Conservation (phyloP, 2,797 vertebrate species). For the Mus minutoides region DNA sequence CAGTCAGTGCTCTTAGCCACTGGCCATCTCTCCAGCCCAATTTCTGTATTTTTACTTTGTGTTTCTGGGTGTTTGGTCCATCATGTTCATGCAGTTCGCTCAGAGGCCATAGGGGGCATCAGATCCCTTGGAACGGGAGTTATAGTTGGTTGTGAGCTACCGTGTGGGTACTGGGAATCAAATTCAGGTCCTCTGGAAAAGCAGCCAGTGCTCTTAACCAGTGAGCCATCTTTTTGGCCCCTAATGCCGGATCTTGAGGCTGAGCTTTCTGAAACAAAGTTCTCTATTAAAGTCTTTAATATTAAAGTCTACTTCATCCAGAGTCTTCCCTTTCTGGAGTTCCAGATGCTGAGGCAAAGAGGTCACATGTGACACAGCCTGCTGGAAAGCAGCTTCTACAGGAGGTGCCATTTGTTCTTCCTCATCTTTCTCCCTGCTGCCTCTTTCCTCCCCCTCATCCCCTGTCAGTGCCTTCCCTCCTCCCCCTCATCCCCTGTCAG, state of each 20-base stretch:
- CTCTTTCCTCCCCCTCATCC: background rate
- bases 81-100: no score
- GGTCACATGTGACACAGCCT: constrained; percentile 33
- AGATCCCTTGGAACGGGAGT: background rate
- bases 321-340: constrained; percentile 2
- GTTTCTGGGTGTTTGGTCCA: background rate
- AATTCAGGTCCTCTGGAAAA: background rate
- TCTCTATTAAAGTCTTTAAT: background rate
- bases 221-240: background rate
- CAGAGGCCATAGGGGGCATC: background rate
- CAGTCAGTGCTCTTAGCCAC: no score
- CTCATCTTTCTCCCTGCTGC: background rate
- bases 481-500: no score
- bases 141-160: background rate
- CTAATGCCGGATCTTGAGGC: constrained; percentile 66
- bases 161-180: background rate
- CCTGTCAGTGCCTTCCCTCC: no score
- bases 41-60: background rate
- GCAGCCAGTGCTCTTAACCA: background rate
- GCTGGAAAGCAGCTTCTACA: constrained; percentile 72
- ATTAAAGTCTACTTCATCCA: background rate
- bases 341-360: background rate
- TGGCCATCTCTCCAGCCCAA: no score
- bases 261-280: constrained; percentile 8
- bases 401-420: background rate